Conservation (phyloP, 2,888 invertebrate genomes). For the Ceratothoa steindachneri region DNA sequence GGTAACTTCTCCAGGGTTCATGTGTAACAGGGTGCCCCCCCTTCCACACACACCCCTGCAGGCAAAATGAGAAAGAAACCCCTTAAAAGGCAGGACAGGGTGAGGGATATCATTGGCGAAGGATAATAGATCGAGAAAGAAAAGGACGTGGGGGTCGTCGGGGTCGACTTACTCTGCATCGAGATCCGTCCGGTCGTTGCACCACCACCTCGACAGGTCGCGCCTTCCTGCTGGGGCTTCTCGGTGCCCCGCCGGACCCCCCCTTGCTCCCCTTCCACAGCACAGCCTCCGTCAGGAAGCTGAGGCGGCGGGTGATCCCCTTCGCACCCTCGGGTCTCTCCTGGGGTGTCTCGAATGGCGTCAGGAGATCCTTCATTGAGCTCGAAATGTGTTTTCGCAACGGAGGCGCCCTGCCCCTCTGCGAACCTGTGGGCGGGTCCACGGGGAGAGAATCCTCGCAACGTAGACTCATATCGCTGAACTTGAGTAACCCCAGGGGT, state of each 20-base stretch:
- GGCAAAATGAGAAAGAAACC: too few relatives aligned
- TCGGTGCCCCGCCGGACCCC: not conserved
- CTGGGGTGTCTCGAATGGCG: not conserved
- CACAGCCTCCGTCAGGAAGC: not conserved
- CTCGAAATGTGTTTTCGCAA: not conserved
- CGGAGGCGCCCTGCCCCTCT: not conserved
- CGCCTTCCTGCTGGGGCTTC: not conserved
- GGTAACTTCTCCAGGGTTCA: too few relatives aligned
- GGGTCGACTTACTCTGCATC: not conserved
- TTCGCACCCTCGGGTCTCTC: not conserved
- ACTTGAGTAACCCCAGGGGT: too few relatives aligned
- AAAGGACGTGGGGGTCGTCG: not conserved
- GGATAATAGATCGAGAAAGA: too few relatives aligned
- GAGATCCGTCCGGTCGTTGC: not conserved
- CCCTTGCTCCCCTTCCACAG: not conserved
- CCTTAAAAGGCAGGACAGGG: too few relatives aligned
- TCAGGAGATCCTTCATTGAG: not conserved
- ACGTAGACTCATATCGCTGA: too few relatives aligned
- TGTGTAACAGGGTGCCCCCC: too few relatives aligned
- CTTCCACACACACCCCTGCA: too few relatives aligned
- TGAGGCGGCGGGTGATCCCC: not conserved
- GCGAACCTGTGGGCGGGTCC: not conserved
- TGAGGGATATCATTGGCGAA: too few relatives aligned
- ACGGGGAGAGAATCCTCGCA: not conserved
- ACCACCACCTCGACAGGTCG: not conserved